phyloP scores from a whole-genome alignment of 64 coral and sea anemone genomes.

The Dendronephthya gigantea region DNA sequence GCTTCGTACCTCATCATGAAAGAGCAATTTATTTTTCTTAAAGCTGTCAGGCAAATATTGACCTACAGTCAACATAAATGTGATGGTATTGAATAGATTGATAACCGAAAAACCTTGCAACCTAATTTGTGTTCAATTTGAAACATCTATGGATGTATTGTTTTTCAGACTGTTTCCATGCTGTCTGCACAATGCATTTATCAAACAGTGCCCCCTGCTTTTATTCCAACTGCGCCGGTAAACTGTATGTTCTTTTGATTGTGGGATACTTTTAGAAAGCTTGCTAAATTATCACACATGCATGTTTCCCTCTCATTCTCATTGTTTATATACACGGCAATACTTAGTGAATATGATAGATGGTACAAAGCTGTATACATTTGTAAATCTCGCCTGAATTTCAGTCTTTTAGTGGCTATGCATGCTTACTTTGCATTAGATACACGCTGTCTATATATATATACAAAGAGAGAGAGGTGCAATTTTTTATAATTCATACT shows the following conservation, averaged over 20 bases:
- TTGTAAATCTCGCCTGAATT: too few relatives aligned
- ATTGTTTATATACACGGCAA: too few relatives aligned
- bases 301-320: too few relatives aligned
- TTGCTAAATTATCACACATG: background rate
- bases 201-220: constrained; percentile 12
- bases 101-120: background rate
- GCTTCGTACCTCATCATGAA: background rate
- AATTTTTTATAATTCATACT: too few relatives aligned
- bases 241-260: constrained; percentile 23
- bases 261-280: background rate
- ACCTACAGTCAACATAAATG: background rate
- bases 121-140: background rate
- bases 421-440: too few relatives aligned
- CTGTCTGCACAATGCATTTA: background rate
- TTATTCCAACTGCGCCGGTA: constrained; percentile 1
- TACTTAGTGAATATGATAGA: too few relatives aligned
- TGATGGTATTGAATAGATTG: background rate
- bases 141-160: background rate
- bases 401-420: too few relatives aligned
- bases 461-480: too few relatives aligned
- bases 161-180: background rate
- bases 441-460: too few relatives aligned
- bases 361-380: too few relatives aligned
- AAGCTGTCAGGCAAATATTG: background rate
- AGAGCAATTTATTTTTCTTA: background rate